Evolutionary conservation across 2,888 invertebrate species (phyloP), one percentile per base, ranked within the genome.

Genomic region (Nomada goodeniana): DNA sequence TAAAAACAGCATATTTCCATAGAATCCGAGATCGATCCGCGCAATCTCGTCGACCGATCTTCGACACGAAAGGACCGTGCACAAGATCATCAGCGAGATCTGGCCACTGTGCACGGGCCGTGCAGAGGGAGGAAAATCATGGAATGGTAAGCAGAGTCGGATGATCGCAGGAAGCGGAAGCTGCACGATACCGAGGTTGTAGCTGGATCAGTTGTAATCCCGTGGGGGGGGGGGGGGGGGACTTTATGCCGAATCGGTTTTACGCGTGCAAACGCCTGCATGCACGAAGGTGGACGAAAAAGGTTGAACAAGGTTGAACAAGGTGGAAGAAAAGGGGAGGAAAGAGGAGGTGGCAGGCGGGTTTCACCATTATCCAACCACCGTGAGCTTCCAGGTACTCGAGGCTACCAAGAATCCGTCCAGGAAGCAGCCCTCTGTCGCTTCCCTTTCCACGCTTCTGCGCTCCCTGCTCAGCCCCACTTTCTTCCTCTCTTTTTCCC

Each of bases 351-450:
- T 63, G 52, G 68, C 80, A 74, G 77, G 13, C 76, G 59, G 59
- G 76, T 83, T 87, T 82, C 73, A 74, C 82, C 76, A 87, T 87
- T 85, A 83, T 71, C 79, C 71, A 53, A 76, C 77, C 73, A 77
- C 65, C 73, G 68, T 7, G 77, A 73, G 76, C 70, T 86, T 87
- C 87, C 69, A 69, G 57, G 83, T 87, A 85, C 42, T 44, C n/a
- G 57, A 18, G 23, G 15, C 47, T 80, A 72, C 80, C 78, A 36
- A 65, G 85, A 80, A 74, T 68, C 72, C 55, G 61, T 85, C 74
- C 82, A 88, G 81, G 88, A 89, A 88, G 64, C 80, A 79, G 67
- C 79, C 83, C 80, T 72, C 55, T n/a, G 65, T 42, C 57, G 55
- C 52, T 55, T 18, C 67, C 57, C 63, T 72, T 79, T 57, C 71